Conservation (phyloP, 2,888 invertebrate species). For the Taenaris catops region DNA sequence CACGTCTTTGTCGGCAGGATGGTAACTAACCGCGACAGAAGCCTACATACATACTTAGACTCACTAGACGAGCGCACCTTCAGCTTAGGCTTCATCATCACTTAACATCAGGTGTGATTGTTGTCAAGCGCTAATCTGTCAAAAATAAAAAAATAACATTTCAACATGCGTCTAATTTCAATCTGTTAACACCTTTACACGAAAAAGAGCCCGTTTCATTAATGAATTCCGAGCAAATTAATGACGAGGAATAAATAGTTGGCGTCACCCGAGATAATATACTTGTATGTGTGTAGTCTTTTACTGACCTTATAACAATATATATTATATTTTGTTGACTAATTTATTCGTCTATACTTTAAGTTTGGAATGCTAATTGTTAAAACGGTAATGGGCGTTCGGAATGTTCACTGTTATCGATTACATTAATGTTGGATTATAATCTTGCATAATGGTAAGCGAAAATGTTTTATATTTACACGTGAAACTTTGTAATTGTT, state of each 20-base stretch:
- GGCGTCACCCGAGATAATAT: constrained; percentile 14
- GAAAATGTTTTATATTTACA: too few species aligned
- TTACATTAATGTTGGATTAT: not conserved
- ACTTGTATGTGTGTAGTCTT: constrained; percentile 2
- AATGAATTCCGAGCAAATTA: constrained; percentile 17
- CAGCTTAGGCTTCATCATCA: too few species aligned
- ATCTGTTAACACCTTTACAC: constrained; percentile 2
- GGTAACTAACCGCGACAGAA: too few species aligned
- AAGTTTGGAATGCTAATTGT: not conserved
- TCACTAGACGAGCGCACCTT: too few species aligned
- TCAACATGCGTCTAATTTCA: not conserved
- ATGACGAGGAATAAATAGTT: constrained; percentile 16
- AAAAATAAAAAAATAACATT: too few species aligned
- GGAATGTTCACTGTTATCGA: not conserved
- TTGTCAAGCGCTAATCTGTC: too few species aligned
- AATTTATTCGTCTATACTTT: constrained; percentile 4
- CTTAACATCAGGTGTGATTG: too few species aligned
- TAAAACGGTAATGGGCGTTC: not conserved
- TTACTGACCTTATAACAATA: not conserved
- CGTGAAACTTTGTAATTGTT: too few species aligned
- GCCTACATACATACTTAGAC: too few species aligned
- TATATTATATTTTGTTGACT: not conserved
- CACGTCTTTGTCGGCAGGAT: too few species aligned
- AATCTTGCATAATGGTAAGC: not conserved
- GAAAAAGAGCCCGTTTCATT: constrained; percentile 11